Conservation (phyloP, 1,140 invertebrate species). For the Chionoecetes opilio region DNA sequence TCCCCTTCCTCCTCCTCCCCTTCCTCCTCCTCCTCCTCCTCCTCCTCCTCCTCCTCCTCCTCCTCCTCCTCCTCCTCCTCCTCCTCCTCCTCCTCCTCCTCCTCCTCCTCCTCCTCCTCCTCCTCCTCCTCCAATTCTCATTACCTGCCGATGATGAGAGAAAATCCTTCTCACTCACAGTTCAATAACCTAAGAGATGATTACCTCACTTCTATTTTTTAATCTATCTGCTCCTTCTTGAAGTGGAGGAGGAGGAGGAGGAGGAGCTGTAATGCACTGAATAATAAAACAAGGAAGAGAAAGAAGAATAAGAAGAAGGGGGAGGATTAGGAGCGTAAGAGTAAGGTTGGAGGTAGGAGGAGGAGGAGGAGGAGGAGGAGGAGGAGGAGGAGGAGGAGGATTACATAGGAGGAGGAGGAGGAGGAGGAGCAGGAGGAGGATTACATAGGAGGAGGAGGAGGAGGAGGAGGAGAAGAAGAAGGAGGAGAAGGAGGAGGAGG, state of each 20-base stretch:
- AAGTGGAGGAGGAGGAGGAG: background rate
- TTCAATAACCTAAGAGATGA: conserved; percentile 40
- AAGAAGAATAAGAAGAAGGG: background rate
- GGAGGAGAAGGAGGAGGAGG: background rate
- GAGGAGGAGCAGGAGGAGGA: background rate
- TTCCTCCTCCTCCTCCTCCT: conserved; percentile 30
- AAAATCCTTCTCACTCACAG: conserved; percentile 20
- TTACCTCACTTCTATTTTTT: background rate
- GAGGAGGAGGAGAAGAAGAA: no score
- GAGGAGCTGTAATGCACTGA: conserved; percentile 11
- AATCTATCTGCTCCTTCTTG: background rate
- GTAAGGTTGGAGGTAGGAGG: background rate
- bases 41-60: background rate
- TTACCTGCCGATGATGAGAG: conserved; percentile 14
- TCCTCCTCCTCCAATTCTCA: background rate
- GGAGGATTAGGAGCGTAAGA: background rate
- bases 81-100: no score
- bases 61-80: background rate
- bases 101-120: no score
- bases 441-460: no score
- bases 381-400: background rate
- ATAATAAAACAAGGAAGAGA: background rate
- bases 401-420: background rate
- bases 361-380: background rate
- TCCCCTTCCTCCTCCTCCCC: no score